Base-by-base conservation (phyloP, 2,797 vertebrate species). In the Delichon dasypus region DNA sequence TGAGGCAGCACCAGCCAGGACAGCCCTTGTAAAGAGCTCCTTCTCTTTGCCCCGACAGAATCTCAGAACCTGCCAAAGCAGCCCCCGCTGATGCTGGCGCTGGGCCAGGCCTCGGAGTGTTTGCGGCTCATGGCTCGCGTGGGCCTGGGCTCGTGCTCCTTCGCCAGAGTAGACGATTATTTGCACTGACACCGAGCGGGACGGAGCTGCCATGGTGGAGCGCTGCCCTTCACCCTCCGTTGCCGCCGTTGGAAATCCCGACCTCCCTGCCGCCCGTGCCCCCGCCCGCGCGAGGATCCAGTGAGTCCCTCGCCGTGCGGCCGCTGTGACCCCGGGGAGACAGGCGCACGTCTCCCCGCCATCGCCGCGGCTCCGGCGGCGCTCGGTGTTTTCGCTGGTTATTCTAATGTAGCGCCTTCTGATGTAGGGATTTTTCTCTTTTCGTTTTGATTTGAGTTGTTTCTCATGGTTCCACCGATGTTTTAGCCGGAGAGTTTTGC, bases 21-120 rank as follows among this genome's bases (percentile, higher is more conserved):
- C 5, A 6, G 18, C 40, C 81, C 72, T 94, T 85, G 18, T 93
- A 50, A 89, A 34, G 26, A 5, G 11, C 30, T 85, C 19, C 89
- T 27, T 78, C 25, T 55, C 90, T 77, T 92, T 87, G 91, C 53
- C 74, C 94, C 94, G 95, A 48, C 97, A 99, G 99, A 99, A 98
- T 99, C 99, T 93, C 99, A 99, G 98, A 99, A 99, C 97, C 98
- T 99, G 98, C 99, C 99, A 90, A 99, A 99, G 97, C 99, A 99
- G 98, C 99, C 99, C 82, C 99, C 99, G 4, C 97, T 99, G 97
- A 99, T 99, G 99, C 98, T 99, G 27, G 99, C 99, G 47, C 96
- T 99, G 91, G 99, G 99, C 93, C 99, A 99, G 97, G 99, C 99
- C 96, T 99, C 99, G 5, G 99, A 99, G 97, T 99, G 99, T 94